Evolutionary conservation across 2,113 vertebrate species (phyloP).

Genomic region (Peromyscus polionotus): DNA sequence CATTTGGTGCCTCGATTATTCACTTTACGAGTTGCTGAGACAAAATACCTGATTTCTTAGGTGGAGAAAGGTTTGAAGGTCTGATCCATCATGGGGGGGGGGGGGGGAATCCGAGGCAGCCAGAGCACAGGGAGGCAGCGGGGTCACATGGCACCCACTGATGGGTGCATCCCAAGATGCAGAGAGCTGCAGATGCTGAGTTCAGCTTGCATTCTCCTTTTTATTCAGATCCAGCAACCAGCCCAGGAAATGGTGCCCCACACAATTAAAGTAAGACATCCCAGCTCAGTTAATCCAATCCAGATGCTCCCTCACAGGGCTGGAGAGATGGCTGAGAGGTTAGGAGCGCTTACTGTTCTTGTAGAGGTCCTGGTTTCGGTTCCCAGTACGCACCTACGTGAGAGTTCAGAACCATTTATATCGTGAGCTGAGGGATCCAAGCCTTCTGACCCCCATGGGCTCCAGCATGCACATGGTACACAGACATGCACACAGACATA

Average conservation of each 20-base stretch:
- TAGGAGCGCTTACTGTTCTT: neutral
- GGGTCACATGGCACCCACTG: neutral
- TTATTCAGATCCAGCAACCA: neutral
- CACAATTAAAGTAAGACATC: neutral
- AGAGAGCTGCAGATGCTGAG: neutral
- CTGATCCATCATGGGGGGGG: too few species aligned
- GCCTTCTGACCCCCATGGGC: neutral
- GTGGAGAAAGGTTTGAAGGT: neutral
- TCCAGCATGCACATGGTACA: neutral
- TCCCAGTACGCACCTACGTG: neutral
- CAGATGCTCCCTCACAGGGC: neutral
- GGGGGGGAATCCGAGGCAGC: too few species aligned
- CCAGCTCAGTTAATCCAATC: neutral
- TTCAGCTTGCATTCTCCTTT: neutral
- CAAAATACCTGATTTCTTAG: neutral
- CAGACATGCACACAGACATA: neutral
- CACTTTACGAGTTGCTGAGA: neutral
- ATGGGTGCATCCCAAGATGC: too few species aligned
- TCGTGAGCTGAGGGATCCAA: neutral
- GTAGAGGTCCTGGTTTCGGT: neutral
- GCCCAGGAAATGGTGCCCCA: too few species aligned
- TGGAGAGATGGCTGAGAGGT: neutral
- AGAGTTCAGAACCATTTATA: neutral
- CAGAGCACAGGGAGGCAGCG: neutral
- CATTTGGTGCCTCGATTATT: neutral